Conservation (phyloP, 2,113 vertebrate genomes). For the Phodopus roborovskii region DNA sequence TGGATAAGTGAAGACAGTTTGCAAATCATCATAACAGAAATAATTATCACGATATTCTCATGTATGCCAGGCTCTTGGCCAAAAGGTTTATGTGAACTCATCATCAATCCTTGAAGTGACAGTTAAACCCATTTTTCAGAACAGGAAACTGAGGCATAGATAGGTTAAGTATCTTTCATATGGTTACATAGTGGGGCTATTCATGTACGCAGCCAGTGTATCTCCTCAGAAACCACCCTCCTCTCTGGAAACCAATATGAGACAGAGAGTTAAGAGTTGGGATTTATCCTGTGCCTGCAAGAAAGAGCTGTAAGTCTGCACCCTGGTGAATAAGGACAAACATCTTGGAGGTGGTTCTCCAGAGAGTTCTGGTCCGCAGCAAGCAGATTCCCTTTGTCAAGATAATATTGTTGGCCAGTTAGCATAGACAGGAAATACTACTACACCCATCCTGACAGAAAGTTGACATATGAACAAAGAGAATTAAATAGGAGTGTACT, state of each 20-base stretch:
- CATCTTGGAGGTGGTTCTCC: background rate
- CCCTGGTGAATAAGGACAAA: background rate
- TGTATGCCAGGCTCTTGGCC: background rate
- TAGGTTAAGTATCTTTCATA: background rate
- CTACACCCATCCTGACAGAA: background rate
- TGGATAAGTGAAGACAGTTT: background rate
- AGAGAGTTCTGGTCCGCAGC: background rate
- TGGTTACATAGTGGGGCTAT: background rate
- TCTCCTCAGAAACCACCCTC: background rate
- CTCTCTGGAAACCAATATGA: background rate
- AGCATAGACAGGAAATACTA: background rate
- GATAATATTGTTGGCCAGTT: background rate
- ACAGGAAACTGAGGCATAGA: background rate
- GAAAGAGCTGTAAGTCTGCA: rapidly evolving
- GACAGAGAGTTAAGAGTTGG: background rate
- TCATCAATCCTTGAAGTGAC: background rate
- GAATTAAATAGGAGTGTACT: conserved; percentile 62
- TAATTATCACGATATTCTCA: background rate
- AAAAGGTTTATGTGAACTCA: background rate
- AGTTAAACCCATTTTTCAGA: background rate
- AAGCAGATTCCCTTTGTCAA: background rate
- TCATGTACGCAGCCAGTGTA: rapidly evolving
- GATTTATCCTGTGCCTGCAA: background rate
- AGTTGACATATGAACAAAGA: conserved; percentile 58
- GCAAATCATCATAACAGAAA: background rate